Base-by-base conservation (phyloP, 1,140 invertebrate genomes). In the Whitmania pigra region DNA sequence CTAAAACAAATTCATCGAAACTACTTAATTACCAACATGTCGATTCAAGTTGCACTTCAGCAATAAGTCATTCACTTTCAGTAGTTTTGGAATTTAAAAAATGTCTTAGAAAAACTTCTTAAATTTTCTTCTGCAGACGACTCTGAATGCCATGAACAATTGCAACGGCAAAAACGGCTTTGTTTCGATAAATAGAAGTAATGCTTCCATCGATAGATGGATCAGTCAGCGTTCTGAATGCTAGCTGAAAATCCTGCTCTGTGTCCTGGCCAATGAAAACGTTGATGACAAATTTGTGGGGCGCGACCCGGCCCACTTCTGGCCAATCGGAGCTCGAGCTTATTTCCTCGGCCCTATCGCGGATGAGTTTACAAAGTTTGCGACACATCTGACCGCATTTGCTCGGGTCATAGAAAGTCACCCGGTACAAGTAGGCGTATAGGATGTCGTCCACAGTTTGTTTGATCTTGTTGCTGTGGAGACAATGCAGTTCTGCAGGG, bases 241-340 rank as follows among this genome's bases (percentile, higher is more conserved):
- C 69, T 49, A 70, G 6, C 20, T 70, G 69, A 9, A 70, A 36
- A 15, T 53, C 53, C 43, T 70, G 69, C n/a, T 70, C 53, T 17
- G n/a, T 22, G 53, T 70, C 69, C 25, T 70, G 69, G 53, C 69
- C 69, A 49, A 70, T 36, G 29, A 70, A 27, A n/a, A 70, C 69
- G 69, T 70, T 70, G 43, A 70, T 25, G 36, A 70, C 69, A 7
- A 49, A 49, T 22, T 70, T 70, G 22, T 22, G 69, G 13, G 36
- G 57, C 29, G 29, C 22, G 29, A 31, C 29, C 27, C 18, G 22
- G 9, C 29, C 29, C 22, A 22, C 20, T 25, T 63, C 57, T 63
- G 29, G 18, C 57, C 57, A 63, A 63, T 63, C 13, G 29, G 22
- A 63, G 29, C 22, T 54, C 69, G 40, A 54, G 31, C 53, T 27